These are phyloP conservation scores for Oscheius myriophilus DNA, from an alignment of 2,888 invertebrate species.

Conservation along the genomic window DNA sequence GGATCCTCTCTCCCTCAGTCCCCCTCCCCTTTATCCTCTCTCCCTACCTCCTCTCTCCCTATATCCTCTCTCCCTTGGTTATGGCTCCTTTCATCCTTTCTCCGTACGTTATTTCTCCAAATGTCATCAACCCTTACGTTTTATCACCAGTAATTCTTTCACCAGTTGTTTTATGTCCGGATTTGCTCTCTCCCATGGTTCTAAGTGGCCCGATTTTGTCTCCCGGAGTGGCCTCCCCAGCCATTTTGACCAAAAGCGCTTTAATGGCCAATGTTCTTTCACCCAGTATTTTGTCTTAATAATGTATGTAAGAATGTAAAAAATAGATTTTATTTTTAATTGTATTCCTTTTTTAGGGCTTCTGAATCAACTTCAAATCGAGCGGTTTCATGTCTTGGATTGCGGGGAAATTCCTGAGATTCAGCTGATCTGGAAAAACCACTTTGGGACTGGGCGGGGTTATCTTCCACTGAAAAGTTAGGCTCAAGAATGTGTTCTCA, in stretches of 20 bases:
- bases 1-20: slow-evolving; percentile 50
- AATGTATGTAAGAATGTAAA: too few relatives aligned
- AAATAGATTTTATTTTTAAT: too few relatives aligned
- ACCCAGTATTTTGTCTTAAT: slow-evolving; percentile 5
- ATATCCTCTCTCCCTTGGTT: slow-evolving; percentile 46
- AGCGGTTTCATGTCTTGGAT: too few relatives aligned
- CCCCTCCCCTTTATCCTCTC: slow-evolving; percentile 51
- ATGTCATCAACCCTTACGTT: slow-evolving; percentile 38
- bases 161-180: slow-evolving; percentile 44
- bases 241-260: slow-evolving; percentile 12
- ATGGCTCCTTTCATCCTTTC: slow-evolving; percentile 60
- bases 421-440: too few relatives aligned
- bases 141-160: slow-evolving; percentile 55
- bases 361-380: too few relatives aligned
- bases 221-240: slow-evolving; percentile 50
- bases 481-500: too few relatives aligned
- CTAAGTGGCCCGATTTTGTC: slow-evolving; percentile 53
- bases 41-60: slow-evolving; percentile 48
- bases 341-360: too few relatives aligned
- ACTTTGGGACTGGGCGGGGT: too few relatives aligned
- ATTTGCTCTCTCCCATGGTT: slow-evolving; percentile 52
- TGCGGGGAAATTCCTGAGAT: too few relatives aligned
- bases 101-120: slow-evolving; percentile 45
- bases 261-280: slow-evolving; percentile 4
- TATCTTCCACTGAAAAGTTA: too few relatives aligned